phyloP scores from a whole-genome alignment of 2,888 invertebrate species.

The Plagodis dolabraria region DNA sequence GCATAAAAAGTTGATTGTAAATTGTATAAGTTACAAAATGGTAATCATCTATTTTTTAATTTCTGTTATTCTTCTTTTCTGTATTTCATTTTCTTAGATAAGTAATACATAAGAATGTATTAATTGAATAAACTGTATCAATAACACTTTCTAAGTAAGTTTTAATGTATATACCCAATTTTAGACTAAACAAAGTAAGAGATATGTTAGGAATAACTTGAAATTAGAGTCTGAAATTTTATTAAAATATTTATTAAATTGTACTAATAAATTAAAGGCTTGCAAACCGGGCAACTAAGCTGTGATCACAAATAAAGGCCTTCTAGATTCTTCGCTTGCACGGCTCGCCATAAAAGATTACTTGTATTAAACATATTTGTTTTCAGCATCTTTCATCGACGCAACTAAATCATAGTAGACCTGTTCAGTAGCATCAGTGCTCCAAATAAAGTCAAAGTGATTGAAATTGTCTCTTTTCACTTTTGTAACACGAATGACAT shows the following conservation, averaged over 20 bases:
- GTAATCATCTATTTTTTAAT: neutral
- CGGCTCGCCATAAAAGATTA: neutral
- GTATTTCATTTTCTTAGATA: constrained; percentile 4
- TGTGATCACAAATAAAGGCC: constrained; percentile 8
- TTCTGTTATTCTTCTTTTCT: constrained; percentile 5
- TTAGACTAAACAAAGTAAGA: too few relatives aligned
- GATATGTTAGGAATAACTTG: neutral
- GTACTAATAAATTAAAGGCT: constrained; percentile 3
- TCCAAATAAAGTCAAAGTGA: constrained; percentile 63
- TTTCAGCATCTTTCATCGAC: constrained; percentile 48
- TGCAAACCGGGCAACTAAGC: constrained; percentile 1
- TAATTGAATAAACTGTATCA: constrained; percentile 40
- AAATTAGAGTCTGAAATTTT: neutral
- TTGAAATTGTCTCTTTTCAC: constrained; percentile 46
- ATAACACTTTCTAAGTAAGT: constrained; percentile 17
- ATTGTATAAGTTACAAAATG: constrained; percentile 2
- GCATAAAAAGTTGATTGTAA: constrained; percentile 18
- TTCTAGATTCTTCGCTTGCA: constrained; percentile 3
- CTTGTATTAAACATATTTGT: constrained; percentile 30
- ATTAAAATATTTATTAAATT: neutral
- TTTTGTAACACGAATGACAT: constrained; percentile 37
- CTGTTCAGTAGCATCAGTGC: constrained; percentile 39
- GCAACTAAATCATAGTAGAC: constrained; percentile 47
- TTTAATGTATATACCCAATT: too few relatives aligned
- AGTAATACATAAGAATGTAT: constrained; percentile 11